Conservation (phyloP, 1,140 invertebrate species). For the Trachelipus rathkii region DNA sequence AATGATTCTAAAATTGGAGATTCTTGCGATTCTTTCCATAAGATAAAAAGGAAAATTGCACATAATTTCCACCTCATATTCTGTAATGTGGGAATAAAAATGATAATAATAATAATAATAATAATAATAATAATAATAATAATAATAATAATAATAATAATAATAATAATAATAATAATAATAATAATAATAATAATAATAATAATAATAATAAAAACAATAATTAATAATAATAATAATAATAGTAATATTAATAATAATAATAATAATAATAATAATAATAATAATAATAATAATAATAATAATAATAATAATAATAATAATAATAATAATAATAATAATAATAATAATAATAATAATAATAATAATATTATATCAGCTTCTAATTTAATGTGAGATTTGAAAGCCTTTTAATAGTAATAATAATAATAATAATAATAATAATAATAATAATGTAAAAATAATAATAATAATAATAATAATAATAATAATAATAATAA, state of each 20-base stretch:
- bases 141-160: conserved; percentile 17
- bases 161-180: conserved; percentile 17
- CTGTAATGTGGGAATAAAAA: too few species aligned
- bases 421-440: conserved; percentile 20
- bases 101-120: too few species aligned
- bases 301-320: conserved; percentile 19
- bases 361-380: conserved; percentile 18
- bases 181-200: not conserved
- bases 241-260: conserved; percentile 13
- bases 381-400: too few species aligned
- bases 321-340: conserved; percentile 20
- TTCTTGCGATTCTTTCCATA: too few species aligned
- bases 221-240: conserved; percentile 7
- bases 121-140: not conserved
- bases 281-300: conserved; percentile 20
- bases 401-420: too few species aligned
- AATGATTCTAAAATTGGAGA: too few species aligned
- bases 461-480: conserved; percentile 20
- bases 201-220: too few species aligned
- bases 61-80: too few species aligned
- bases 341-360: conserved; percentile 20
- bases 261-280: conserved; percentile 20
- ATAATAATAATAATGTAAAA: conserved; percentile 4
- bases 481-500: conserved; percentile 20
- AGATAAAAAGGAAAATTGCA: too few species aligned